phyloP scores from a whole-genome alignment of 1,140 invertebrate species.

The Epicauta chinensis region DNA sequence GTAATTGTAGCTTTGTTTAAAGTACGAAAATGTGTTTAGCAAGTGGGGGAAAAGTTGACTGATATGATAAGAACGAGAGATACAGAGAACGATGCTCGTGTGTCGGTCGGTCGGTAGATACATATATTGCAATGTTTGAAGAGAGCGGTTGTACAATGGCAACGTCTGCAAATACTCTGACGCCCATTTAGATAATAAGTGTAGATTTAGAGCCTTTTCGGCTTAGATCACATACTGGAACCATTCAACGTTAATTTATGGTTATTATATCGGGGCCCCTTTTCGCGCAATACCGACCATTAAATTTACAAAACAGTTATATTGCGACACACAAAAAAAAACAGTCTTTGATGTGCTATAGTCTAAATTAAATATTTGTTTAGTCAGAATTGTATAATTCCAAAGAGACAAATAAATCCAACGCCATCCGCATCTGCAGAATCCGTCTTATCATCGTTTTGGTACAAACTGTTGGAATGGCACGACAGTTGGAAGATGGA shows the following conservation, averaged over 20 bases:
- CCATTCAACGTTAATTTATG: constrained; percentile 37
- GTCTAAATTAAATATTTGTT: too few relatives aligned
- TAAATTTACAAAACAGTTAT: too few relatives aligned
- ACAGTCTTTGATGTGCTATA: too few relatives aligned
- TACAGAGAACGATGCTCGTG: too few relatives aligned
- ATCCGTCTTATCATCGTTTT: constrained; percentile 32
- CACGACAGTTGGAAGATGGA: constrained; percentile 35
- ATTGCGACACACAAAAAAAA: too few relatives aligned
- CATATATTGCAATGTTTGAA: constrained; percentile 25
- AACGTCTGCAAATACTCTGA: constrained; percentile 37
- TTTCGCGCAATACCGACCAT: not conserved
- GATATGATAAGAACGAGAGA: too few relatives aligned
- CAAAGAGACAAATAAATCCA: constrained; percentile 30
- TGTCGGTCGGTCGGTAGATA: too few relatives aligned
- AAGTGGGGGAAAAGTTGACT: too few relatives aligned
- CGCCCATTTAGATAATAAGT: constrained; percentile 40
- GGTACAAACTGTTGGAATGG: constrained; percentile 19
- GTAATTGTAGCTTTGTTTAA: too few relatives aligned
- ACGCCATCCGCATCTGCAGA: constrained; percentile 29
- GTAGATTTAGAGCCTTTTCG: constrained; percentile 40
- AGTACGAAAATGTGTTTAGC: too few relatives aligned
- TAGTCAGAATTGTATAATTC: too few relatives aligned
- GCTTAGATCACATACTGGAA: constrained; percentile 35
- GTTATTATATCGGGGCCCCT: constrained; percentile 22
- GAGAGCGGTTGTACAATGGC: constrained; percentile 17